These are phyloP conservation scores for Dioctria linearis DNA, from an alignment of 2,888 invertebrate species.

Conservation along the genomic window DNA sequence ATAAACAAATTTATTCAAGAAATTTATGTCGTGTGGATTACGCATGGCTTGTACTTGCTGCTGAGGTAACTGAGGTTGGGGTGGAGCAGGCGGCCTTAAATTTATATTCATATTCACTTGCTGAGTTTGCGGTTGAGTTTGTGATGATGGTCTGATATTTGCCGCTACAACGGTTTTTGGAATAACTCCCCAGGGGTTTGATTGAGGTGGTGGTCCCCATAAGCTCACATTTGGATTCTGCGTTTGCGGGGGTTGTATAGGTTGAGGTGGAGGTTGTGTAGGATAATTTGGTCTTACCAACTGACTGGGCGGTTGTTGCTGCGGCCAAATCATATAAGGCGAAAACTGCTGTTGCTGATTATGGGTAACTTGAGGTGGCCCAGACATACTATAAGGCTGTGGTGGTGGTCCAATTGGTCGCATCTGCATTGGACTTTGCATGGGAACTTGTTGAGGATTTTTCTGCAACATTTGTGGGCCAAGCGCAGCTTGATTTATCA, in stretches of 20 bases:
- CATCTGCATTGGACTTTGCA: constrained; percentile 63
- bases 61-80: constrained; percentile 57
- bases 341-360: constrained; percentile 62
- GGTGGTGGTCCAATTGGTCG: constrained; percentile 59
- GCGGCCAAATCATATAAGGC: constrained; percentile 69
- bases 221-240: constrained; percentile 70
- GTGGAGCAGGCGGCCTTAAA: constrained; percentile 57
- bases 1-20: constrained; percentile 60
- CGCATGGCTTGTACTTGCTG: constrained; percentile 60
- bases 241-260: constrained; percentile 61
- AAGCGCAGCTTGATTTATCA: constrained; percentile 65
- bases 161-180: constrained; percentile 63
- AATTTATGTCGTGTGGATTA: constrained; percentile 59
- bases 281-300: constrained; percentile 56
- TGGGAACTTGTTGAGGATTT: constrained; percentile 57
- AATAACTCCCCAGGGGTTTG: constrained; percentile 69
- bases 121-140: constrained; percentile 47
- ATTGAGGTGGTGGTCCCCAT: constrained; percentile 70
- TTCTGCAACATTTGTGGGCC: constrained; percentile 63
- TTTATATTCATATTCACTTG: constrained; percentile 55
- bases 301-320: constrained; percentile 63
- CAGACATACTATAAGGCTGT: constrained; percentile 63
- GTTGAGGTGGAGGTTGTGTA: constrained; percentile 62
- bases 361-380: constrained; percentile 55
- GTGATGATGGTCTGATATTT: constrained; percentile 56